phyloP scores from a whole-genome alignment of 2,113 vertebrate genomes.

The Brachionichthys hirsutus region DNA sequence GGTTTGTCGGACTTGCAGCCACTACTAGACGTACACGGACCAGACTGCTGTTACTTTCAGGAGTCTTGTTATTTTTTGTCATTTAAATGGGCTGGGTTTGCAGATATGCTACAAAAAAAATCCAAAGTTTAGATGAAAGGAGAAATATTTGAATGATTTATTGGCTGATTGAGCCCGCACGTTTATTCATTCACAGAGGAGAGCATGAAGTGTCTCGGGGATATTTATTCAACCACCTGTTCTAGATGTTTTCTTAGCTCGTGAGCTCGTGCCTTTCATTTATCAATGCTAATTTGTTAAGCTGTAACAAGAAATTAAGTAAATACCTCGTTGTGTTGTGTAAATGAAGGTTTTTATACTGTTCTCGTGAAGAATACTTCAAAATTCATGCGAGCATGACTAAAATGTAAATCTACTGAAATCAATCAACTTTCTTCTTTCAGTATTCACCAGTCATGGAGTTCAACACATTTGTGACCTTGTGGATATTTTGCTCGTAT shows the following conservation, averaged over 20 bases:
- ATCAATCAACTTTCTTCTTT: neutral
- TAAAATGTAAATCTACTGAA: neutral
- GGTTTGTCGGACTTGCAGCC: constrained; percentile 14
- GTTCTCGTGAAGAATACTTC: no score
- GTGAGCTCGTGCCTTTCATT: neutral
- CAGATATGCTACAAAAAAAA: neutral
- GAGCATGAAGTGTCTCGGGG: constrained; percentile 4
- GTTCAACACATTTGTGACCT: constrained; percentile 62
- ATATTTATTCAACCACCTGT: constrained; percentile 29
- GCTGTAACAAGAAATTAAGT: no score
- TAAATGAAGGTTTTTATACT: no score
- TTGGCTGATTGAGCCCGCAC: neutral
- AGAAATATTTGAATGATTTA: neutral
- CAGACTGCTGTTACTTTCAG: constrained; percentile 13
- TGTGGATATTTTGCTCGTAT: constrained; percentile 74
- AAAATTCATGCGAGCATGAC: neutral
- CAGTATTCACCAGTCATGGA: constrained; percentile 71
- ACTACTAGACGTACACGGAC: neutral
- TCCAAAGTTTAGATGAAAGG: neutral
- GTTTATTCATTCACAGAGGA: constrained; percentile 33
- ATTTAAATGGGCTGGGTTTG: neutral
- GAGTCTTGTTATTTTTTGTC: neutral
- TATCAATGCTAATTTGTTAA: neutral
- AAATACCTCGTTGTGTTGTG: no score
- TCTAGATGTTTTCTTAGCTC: neutral